phyloP scores from a whole-genome alignment of 2,113 vertebrate genomes.

The Hippopotamus amphibius region DNA sequence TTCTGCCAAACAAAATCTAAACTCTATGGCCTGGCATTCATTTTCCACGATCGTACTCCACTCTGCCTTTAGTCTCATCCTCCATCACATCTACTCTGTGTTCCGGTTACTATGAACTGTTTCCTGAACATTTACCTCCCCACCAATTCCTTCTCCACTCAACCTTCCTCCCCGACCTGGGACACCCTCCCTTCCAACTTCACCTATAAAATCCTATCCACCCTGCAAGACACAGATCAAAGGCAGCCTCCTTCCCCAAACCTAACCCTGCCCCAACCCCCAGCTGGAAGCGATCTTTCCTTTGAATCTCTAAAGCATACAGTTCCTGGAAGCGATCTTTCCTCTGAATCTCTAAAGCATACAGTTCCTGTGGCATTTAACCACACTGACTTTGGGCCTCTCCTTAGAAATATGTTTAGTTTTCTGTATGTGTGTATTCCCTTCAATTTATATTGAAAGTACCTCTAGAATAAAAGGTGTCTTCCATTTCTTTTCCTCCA shows the following conservation, averaged over 20 bases:
- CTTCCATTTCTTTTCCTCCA: conserved; percentile 10
- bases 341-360: neutral
- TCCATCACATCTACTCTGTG: neutral
- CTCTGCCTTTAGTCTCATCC: neutral
- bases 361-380: neutral
- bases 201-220: neutral
- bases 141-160: neutral
- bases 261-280: neutral
- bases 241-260: neutral
- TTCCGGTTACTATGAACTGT: neutral
- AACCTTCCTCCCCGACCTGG: neutral
- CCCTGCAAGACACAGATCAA: neutral
- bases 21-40: neutral
- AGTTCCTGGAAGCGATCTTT: neutral
- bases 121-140: neutral
- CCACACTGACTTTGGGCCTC: neutral
- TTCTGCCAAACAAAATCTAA: neutral
- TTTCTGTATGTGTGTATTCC: neutral
- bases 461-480: neutral
- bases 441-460: neutral
- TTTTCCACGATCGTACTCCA: neutral
- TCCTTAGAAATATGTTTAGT: neutral
- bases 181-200: neutral
- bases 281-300: neutral
- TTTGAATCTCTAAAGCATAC: neutral